Evolutionary conservation across 2,797 vertebrate species (phyloP).

Genomic region (Sebastolobus alascanus): DNA sequence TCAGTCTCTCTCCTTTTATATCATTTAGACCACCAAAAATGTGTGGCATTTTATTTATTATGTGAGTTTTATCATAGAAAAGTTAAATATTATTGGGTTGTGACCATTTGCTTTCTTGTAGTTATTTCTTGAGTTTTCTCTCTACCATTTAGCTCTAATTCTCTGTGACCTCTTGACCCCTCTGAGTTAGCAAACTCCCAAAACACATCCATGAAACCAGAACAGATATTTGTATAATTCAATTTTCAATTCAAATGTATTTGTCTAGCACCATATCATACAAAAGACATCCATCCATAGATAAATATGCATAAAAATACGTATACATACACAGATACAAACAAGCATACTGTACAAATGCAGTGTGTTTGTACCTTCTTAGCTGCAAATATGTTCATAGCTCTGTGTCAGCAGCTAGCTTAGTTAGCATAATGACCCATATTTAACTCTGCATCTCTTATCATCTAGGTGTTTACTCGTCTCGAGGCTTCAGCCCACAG

Average conservation of each 20-base stretch:
- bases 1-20: not conserved
- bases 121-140: not conserved
- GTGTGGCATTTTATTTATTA: not conserved
- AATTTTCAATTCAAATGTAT: too few relatives aligned
- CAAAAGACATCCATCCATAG: too few relatives aligned
- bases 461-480: conserved; percentile 93
- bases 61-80: not conserved
- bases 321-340: too few relatives aligned
- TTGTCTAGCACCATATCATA: too few relatives aligned
- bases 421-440: conserved; percentile 9
- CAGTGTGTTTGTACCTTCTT: not conserved
- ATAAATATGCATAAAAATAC: too few relatives aligned
- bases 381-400: not conserved
- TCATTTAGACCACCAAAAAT: not conserved
- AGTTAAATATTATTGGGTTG: not conserved
- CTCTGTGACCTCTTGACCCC: not conserved
- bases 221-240: not conserved
- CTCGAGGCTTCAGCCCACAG: conserved; percentile 95
- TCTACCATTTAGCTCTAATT: not conserved
- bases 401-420: not conserved
- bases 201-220: not conserved
- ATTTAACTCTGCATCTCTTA: conserved; percentile 85
- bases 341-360: too few relatives aligned
- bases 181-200: not conserved
- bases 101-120: not conserved